Evolutionary conservation across 2,888 invertebrate genomes (phyloP).

Genomic region (Bellardia pandia): DNA sequence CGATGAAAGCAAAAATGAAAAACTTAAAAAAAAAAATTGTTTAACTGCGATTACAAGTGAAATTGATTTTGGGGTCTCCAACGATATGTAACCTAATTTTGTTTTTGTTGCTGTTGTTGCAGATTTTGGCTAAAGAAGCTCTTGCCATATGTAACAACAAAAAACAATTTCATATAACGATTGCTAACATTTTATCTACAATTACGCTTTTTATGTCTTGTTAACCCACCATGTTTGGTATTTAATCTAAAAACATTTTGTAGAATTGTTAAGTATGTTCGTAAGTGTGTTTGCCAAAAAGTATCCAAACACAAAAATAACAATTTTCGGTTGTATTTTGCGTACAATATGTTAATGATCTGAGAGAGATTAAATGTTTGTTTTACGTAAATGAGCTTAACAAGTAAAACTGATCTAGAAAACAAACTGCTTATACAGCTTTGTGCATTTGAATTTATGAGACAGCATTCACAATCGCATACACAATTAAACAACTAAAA

Average conservation of each 20-base stretch:
- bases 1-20: background rate
- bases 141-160: too few species aligned
- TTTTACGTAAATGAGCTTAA: conserved; percentile 67
- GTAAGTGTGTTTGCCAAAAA: background rate
- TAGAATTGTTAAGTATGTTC: conserved; percentile 42
- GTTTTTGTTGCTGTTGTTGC: background rate
- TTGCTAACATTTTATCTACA: conserved; percentile 59
- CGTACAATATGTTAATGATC: conserved; percentile 72
- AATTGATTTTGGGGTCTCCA: conserved; percentile 54
- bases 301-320: background rate
- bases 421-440: conserved; percentile 54
- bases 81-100: conserved; percentile 63
- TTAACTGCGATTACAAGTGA: conserved; percentile 59
- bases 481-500: background rate
- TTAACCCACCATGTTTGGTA: conserved; percentile 72
- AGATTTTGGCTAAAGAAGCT: background rate
- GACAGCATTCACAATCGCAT: background rate
- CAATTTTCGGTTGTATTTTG: conserved; percentile 45
- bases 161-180: conserved; percentile 18
- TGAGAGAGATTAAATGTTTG: conserved; percentile 65
- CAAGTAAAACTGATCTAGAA: conserved; percentile 70
- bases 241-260: conserved; percentile 69
- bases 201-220: conserved; percentile 69
- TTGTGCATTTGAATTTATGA: background rate
- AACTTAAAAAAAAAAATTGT: conserved; percentile 28